Conservation (phyloP, 1,140 invertebrate genomes). For the Bombus confusus region DNA sequence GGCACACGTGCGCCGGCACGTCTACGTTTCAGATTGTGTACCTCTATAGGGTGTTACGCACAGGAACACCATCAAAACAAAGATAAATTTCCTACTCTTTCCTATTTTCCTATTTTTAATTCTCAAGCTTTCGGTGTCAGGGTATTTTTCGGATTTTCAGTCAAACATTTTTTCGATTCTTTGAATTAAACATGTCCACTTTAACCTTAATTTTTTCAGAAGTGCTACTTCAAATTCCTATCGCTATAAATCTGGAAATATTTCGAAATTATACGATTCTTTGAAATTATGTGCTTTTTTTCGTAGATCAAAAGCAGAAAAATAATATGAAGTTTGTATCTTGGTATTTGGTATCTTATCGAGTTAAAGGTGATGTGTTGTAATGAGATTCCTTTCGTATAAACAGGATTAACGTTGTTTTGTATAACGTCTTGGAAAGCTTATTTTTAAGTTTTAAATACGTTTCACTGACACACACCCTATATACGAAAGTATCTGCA, state of each 20-base stretch:
- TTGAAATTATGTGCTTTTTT: neutral
- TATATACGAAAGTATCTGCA: slow-evolving; percentile 5
- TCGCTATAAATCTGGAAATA: neutral
- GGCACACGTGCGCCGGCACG: slow-evolving; percentile 13
- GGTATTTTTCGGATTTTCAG: no score
- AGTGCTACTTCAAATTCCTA: no score
- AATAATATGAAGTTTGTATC: neutral
- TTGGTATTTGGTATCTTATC: neutral
- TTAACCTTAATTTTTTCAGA: no score
- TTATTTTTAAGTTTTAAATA: no score
- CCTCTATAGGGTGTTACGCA: neutral
- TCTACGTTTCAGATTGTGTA: slow-evolving; percentile 29
- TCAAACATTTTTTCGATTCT: no score
- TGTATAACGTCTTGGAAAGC: neutral
- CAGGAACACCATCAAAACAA: slow-evolving; percentile 2
- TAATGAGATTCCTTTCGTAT: no score
- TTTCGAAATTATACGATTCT: no score
- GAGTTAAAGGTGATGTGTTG: no score
- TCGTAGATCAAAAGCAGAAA: neutral
- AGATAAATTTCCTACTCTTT: neutral
- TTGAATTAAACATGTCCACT: no score
- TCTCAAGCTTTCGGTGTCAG: no score
- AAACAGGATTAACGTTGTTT: no score
- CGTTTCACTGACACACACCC: neutral
- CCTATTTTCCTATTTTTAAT: no score